Percentiles rank a stretch among this genome's conserved stretches.
phyloP scores from a whole-genome alignment of 2,113 vertebrate species.

The Peromyscus leucopus region DNA sequence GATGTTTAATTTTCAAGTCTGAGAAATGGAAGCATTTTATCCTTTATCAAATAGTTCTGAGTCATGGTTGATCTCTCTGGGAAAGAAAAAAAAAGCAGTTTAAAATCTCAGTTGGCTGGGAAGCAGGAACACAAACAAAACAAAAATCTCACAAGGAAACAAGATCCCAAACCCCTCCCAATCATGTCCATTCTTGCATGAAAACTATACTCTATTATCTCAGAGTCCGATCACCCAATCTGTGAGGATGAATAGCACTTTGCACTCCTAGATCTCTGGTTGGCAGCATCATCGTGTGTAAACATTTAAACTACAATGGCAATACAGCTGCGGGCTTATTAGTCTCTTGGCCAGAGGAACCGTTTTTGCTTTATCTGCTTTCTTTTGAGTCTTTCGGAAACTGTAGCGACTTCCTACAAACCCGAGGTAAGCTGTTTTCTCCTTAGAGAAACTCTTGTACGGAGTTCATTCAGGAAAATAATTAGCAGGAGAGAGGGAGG shows the following conservation, averaged over 20 bases:
- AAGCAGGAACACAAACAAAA: slow-evolving; percentile 49
- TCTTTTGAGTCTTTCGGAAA: background rate
- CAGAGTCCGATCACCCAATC: background rate
- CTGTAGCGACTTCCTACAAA: slow-evolving; percentile 28
- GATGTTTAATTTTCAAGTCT: slow-evolving; percentile 70
- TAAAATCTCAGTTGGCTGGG: slow-evolving; percentile 61
- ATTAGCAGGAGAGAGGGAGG: background rate
- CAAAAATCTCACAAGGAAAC: slow-evolving; percentile 27
- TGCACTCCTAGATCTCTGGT: background rate
- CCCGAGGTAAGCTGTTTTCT: background rate
- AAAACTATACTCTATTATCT: background rate
- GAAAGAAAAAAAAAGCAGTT: background rate
- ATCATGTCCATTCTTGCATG: background rate
- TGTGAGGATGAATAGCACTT: background rate
- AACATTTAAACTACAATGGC: background rate
- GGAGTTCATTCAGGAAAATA: background rate
- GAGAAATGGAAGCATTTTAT: slow-evolving; percentile 69
- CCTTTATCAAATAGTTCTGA: slow-evolving; percentile 71
- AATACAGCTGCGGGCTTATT: background rate
- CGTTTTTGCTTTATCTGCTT: background rate
- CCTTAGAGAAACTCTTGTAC: background rate
- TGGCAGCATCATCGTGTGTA: background rate
- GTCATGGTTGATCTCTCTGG: slow-evolving; percentile 49
- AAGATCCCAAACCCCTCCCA: background rate
- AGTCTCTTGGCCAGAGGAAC: background rate